These are phyloP conservation scores for Bhutanitis thaidina DNA, from an alignment of 2,888 invertebrate species.

Conservation along the genomic window DNA sequence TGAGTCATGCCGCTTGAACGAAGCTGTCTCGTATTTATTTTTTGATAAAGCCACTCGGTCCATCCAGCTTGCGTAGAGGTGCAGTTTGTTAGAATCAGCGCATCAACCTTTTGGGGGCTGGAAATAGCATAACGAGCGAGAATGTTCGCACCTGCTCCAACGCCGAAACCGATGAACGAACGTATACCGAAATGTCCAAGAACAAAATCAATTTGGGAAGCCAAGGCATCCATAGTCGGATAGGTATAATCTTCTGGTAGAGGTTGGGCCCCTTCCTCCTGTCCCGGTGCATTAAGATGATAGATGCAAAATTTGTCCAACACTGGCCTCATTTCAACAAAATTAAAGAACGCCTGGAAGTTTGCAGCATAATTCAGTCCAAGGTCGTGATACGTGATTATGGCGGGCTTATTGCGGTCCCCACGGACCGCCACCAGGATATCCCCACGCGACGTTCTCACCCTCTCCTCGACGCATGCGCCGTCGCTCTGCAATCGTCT, in stretches of 20 bases:
- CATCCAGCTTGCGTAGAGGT: slow-evolving; percentile 96
- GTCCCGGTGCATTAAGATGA: slow-evolving; percentile 99
- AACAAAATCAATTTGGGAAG: slow-evolving; percentile 93
- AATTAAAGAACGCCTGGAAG: slow-evolving; percentile 97
- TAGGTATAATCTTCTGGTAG: slow-evolving; percentile 93
- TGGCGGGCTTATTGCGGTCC: slow-evolving; percentile 93
- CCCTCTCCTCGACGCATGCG: slow-evolving; percentile 84
- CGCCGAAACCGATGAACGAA: slow-evolving; percentile 96
- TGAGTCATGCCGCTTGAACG: slow-evolving; percentile 95
- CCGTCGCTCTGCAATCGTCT: slow-evolving; percentile 77
- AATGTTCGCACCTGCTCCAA: slow-evolving; percentile 98
- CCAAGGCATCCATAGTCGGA: slow-evolving; percentile 97
- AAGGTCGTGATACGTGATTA: slow-evolving; percentile 98
- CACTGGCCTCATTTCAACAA: slow-evolving; percentile 92
- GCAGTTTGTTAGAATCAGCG: slow-evolving; percentile 95
- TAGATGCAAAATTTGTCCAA: slow-evolving; percentile 98
- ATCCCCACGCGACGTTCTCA: slow-evolving; percentile 94
- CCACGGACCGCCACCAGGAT: slow-evolving; percentile 97
- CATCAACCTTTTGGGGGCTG: slow-evolving; percentile 93
- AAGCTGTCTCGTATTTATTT: slow-evolving; percentile 93
- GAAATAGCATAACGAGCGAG: slow-evolving; percentile 93
- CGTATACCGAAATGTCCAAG: slow-evolving; percentile 94
- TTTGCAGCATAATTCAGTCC: slow-evolving; percentile 97
- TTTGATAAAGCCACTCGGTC: slow-evolving; percentile 99
- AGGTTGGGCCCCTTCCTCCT: slow-evolving; percentile 96